Evolutionary conservation across 1,140 invertebrate genomes (phyloP), one percentile per base, ranked within the genome.

Genomic region (Drosophila lacteicornis): DNA sequence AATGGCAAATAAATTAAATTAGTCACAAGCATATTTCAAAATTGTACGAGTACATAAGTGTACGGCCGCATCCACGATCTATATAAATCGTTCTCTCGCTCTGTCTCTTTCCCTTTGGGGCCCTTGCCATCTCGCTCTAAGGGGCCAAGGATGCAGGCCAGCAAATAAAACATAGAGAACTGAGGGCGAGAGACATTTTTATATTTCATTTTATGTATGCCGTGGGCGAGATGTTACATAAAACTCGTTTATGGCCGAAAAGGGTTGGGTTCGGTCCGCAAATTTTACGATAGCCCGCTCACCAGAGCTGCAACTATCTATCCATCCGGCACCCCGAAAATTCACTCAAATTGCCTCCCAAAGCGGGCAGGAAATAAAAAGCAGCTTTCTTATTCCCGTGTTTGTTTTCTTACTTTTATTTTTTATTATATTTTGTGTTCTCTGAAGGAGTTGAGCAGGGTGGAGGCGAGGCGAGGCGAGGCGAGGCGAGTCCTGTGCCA

Each of bases 1-100:
- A 87, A 87, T 87, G 78, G 77, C 85, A 87, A 87, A 87, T 87
- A 87, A 87, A 87, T 87, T 88, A 87, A 87, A 88, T 87, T 88
- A 88, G 80, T 87, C 85, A 80, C 84, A 87, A 87, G 61, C 84
- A 88, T 87, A 87, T 87, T 87, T 87, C 77, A 88, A 84, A 87
- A 88, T 80, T 75, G 59, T 73, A 73, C 56, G 53, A 40, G 17
- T 58, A 58, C 25, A 63, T 63, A 65, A 60, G 57, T 49, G 45
- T 70, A n/a, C 43, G 17, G 27, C 46, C 65, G 36, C 65, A 68
- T 60, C 46, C 46, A 50, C 68, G 46, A 74, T 74, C 53, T 45
- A 60, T 73, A 74, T 74, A 73, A 74, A 51, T 51, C 15, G 67
- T 49, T 51, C 38, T 17, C 11, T 25, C 22, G 33, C 36, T 3